A percentile compares a stretch with the other conserved stretches of the same genome.
Evolutionary conservation across 2,888 invertebrate genomes (phyloP).

Genomic region (Chloroclystis v-ata): DNA sequence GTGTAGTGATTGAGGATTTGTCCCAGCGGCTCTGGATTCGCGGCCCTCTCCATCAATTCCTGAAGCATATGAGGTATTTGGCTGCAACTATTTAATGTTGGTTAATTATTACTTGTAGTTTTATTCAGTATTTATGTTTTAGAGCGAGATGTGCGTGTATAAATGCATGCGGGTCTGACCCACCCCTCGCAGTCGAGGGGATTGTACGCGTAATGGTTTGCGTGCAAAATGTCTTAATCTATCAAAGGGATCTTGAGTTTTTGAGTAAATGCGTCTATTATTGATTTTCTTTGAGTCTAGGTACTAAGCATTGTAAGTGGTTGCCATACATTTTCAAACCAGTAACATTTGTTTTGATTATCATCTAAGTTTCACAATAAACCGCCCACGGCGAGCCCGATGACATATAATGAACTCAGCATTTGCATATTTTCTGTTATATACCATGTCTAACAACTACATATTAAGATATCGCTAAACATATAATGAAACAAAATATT

Average conservation of each 20-base stretch:
- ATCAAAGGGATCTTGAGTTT: constrained; percentile 25
- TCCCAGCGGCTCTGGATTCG: constrained; percentile 43
- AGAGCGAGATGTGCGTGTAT: constrained; percentile 15
- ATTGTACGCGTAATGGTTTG: constrained; percentile 37
- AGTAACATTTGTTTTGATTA: neutral
- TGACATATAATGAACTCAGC: too few relatives aligned
- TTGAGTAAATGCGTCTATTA: constrained; percentile 8
- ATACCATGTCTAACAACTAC: too few relatives aligned
- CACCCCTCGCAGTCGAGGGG: constrained; percentile 39
- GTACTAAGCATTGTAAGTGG: too few relatives aligned
- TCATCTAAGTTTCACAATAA: too few relatives aligned
- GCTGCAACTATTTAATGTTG: constrained; percentile 11
- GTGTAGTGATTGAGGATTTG: constrained; percentile 69
- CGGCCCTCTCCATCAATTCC: constrained; percentile 38
- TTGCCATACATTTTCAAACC: neutral
- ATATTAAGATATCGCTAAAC: too few relatives aligned
- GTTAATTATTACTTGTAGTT: constrained; percentile 18
- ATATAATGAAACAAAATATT: too few relatives aligned
- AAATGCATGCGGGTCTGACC: constrained; percentile 42
- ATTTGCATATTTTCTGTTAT: too few relatives aligned
- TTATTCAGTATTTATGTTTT: constrained; percentile 15
- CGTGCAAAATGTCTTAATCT: constrained; percentile 41
- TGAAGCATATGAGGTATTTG: constrained; percentile 48
- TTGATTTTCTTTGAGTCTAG: constrained; percentile 1
- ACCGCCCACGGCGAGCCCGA: too few relatives aligned